Percentiles rank a stretch among this genome's conserved stretches.
These are phyloP conservation scores for Dicrurus megarhynchus DNA, from an alignment of 2,113 vertebrate species.

Conservation along the genomic window DNA sequence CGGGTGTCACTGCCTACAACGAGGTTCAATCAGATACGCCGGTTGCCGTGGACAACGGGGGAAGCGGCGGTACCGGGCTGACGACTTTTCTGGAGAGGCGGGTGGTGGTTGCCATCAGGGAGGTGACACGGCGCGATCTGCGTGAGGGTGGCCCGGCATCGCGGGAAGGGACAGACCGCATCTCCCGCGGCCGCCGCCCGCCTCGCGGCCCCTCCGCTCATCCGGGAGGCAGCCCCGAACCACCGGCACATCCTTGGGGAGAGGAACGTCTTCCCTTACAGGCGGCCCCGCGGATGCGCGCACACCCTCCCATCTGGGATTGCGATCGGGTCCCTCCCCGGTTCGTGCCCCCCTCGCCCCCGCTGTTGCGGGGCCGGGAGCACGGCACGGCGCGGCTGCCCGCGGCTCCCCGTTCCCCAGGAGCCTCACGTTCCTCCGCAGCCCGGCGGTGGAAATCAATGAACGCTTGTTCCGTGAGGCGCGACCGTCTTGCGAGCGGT, in stretches of 20 bases:
- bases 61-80: constrained; percentile 57
- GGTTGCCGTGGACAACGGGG: constrained; percentile 63
- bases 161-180: neutral
- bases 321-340: neutral
- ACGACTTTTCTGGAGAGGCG: constrained; percentile 48
- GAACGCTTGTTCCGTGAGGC: neutral
- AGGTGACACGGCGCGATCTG: constrained; percentile 12
- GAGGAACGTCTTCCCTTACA: neutral
- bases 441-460: neutral
- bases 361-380: neutral
- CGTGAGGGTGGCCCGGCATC: constrained; percentile 19
- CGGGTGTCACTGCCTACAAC: constrained; percentile 63
- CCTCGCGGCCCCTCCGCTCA: neutral
- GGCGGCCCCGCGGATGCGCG: too few species aligned
- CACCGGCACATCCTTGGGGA: neutral
- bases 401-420: neutral
- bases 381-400: too few species aligned
- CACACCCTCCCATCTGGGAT: neutral
- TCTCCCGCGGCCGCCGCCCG: neutral
- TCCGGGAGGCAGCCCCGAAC: neutral
- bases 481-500: neutral
- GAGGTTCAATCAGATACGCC: constrained; percentile 65
- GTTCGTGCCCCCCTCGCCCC: neutral
- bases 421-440: neutral
- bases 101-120: constrained; percentile 20